Evolutionary conservation across 2,888 invertebrate genomes (phyloP), one percentile per base, ranked within the genome.

Genomic region (Drosophila lacicola): DNA sequence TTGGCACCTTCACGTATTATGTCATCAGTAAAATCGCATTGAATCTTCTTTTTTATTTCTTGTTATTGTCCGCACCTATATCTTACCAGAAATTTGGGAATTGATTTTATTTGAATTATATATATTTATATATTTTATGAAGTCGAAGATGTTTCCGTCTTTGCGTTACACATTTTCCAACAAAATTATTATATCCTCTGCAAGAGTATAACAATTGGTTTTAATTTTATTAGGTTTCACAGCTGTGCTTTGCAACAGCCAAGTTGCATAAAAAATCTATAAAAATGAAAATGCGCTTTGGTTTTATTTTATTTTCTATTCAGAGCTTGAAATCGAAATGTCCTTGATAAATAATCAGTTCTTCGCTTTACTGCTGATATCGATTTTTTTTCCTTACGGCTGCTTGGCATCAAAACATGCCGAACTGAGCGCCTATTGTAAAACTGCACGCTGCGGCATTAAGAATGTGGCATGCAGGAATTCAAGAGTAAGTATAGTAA

Each of bases 401-500:
- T 6, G 34, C 5, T 6, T 41, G 9, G 14, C 4, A 0, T 4
- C 11, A 4, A 21, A 17, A 8, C 10, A 10, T 9, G 9, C 14
- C 41, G 25, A 11, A 5, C 10, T 4, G 19, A 39, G 19, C 2
- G 13, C 17, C 0, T 70, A 74, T 44, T 82, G 82, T 42, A 36
- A 5, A 13, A 36, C 53, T 14, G 14, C 47, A 0, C 49, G 51
- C 46, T 82, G 81, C 17, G 66, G 70, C 1, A 0, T 6, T 1
- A 21, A n/a, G 8, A 78, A 82, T 11, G 14, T 82, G 9, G 66
- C 68, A 0, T 82, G 82, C 25, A 14, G 11, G 0, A 44, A 19
- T 10, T 10, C 1, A 0, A 47, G 9, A 1, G 81, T 80, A 62
- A 64, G 74, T 34, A 3, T 25, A 10, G 3, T 0, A 9, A 10